Conservation (phyloP, 2,113 vertebrate species). For the Panurus biarmicus region DNA sequence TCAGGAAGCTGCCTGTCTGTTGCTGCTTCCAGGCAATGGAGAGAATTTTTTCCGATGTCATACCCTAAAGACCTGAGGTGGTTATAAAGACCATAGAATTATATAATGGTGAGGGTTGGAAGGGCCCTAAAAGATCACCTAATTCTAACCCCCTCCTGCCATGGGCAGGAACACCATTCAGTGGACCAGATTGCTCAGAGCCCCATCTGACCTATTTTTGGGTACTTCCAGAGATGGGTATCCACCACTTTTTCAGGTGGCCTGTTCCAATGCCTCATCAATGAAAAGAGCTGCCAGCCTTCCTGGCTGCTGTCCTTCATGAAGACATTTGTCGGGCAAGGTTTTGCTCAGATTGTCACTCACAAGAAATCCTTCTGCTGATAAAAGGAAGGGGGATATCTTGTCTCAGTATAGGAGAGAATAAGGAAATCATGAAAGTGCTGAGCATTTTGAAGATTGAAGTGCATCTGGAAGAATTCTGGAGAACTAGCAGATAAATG, state of each 20-base stretch:
- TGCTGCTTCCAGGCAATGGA: not conserved
- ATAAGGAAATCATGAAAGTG: not conserved
- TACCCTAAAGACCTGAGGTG: not conserved
- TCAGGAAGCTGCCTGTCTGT: not conserved
- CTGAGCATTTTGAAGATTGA: not conserved
- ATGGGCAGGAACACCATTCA: not conserved
- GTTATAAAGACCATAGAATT: not conserved
- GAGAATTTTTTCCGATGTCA: accelerated
- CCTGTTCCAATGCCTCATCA: not conserved
- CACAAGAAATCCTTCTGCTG: not conserved
- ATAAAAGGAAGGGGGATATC: not conserved
- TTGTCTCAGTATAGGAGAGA: not conserved
- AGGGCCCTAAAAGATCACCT: not conserved
- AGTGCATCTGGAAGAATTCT: not conserved
- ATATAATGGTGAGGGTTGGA: not conserved
- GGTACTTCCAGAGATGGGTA: not conserved
- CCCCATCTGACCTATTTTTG: too few relatives aligned
- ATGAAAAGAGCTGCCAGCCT: not conserved
- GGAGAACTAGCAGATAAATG: not conserved
- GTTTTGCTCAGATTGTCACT: not conserved
- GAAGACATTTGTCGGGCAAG: not conserved
- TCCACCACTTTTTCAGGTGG: not conserved
- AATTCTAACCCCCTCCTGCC: not conserved
- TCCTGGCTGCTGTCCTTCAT: not conserved
- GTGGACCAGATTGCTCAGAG: not conserved